A percentile compares a stretch with the other conserved stretches of the same genome.
Conservation (phyloP, 2,888 invertebrate genomes). For the Stratiomys singularior region DNA sequence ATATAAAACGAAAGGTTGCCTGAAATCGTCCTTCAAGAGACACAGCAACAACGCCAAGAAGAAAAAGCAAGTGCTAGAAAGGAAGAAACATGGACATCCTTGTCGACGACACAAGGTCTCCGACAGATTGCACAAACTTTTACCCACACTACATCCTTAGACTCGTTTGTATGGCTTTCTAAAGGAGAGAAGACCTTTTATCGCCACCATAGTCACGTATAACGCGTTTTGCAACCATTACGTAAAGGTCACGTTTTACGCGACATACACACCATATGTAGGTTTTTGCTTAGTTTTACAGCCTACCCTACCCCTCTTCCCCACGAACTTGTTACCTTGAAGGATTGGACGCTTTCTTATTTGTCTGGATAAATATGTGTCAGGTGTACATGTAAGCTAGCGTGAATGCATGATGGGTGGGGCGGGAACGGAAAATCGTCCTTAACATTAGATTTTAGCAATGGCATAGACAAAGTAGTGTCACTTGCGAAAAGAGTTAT, state of each 20-base stretch:
- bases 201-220: conserved; percentile 17
- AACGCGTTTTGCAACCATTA: conserved; percentile 32
- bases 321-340: neutral
- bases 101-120: neutral
- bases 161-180: neutral
- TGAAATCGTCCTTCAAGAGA: no score
- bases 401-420: neutral
- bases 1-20: no score
- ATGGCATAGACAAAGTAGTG: no score
- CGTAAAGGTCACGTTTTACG: conserved; percentile 36
- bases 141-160: neutral
- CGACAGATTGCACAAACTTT: neutral
- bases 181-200: conserved; percentile 11
- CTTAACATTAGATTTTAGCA: conserved; percentile 18
- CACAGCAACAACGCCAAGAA: no score
- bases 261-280: conserved; percentile 12
- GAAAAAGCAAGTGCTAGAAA: no score
- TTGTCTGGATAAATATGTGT: conserved; percentile 6
- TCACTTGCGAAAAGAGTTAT: no score
- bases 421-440: neutral
- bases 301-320: neutral
- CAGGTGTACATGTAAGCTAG: neutral
- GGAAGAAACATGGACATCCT: no score
- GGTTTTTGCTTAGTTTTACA: neutral
- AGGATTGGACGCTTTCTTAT: neutral